Conservation (phyloP, 2,888 invertebrate genomes). For the Drosophila kanekoi region DNA sequence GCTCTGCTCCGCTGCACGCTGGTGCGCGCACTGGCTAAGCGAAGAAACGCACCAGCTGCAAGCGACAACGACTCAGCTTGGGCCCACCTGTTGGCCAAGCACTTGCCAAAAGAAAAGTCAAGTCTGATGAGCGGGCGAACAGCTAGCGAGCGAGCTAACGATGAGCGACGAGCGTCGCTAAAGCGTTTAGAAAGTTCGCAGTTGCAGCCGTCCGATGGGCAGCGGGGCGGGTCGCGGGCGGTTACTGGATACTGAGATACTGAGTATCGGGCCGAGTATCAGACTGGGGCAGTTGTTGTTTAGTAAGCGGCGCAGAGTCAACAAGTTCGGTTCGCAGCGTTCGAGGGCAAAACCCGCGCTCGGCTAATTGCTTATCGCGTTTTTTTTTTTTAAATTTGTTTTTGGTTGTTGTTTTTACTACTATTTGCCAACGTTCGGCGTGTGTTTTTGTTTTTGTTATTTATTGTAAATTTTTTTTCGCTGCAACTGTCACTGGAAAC, state of each 20-base stretch:
- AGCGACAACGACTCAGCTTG: background rate
- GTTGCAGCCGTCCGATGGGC: conserved; percentile 1
- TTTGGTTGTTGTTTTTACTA: conserved; percentile 3
- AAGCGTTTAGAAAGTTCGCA: conserved; percentile 62
- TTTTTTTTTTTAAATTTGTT: conserved; percentile 13
- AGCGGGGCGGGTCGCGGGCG: background rate
- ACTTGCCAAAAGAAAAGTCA: conserved; percentile 46
- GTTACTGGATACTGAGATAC: conserved; percentile 16
- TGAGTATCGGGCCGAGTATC: conserved; percentile 22
- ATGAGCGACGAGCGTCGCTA: conserved; percentile 45
- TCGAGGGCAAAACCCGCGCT: conserved; percentile 41
- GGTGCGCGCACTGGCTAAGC: conserved; percentile 38
- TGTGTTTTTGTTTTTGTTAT: conserved; percentile 13
- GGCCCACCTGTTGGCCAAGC: conserved; percentile 39
- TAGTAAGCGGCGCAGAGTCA: conserved; percentile 77
- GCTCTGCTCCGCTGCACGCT: background rate
- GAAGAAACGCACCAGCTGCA: background rate
- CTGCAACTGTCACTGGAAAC: conserved; percentile 20
- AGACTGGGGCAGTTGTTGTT: conserved; percentile 52
- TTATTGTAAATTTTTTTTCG: conserved; percentile 2
- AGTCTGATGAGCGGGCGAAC: conserved; percentile 33
- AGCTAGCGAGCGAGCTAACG: conserved; percentile 19
- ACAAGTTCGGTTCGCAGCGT: conserved; percentile 66
- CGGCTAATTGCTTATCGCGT: conserved; percentile 54
- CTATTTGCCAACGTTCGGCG: conserved; percentile 20